Conservation (phyloP, 1,140 invertebrate genomes). For the Portunus trituberculatus region DNA sequence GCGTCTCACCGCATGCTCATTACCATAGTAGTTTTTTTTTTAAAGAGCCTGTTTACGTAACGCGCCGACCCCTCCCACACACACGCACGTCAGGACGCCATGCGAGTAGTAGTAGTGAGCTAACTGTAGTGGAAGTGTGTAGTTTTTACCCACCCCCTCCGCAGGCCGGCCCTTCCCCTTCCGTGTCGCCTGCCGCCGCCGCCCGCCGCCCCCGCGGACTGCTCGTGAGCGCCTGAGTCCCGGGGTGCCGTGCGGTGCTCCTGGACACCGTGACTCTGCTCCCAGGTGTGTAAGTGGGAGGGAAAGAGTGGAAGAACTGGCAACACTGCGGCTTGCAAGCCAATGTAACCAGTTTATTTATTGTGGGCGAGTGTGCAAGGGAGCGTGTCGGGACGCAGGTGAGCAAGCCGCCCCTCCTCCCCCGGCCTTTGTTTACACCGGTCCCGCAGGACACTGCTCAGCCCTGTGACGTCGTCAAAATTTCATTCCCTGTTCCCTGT, state of each 20-base stretch:
- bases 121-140: background rate
- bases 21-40: background rate
- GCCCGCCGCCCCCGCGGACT: background rate
- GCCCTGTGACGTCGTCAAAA: background rate
- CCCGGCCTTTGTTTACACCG: background rate
- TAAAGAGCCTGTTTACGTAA: background rate
- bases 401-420: background rate
- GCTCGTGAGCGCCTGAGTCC: background rate
- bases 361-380: constrained; percentile 18
- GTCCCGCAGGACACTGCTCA: constrained; percentile 5
- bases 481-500: background rate
- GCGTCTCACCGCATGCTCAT: background rate
- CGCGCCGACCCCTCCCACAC: background rate
- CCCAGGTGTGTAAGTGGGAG: background rate
- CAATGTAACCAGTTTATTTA: constrained; percentile 24
- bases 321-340: constrained; percentile 7
- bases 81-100: background rate
- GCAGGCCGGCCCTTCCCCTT: background rate
- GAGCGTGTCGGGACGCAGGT: background rate
- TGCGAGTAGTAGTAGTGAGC: background rate
- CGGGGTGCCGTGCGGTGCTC: background rate
- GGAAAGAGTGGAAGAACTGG: background rate
- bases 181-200: background rate
- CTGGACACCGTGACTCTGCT: background rate
- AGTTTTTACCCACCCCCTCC: background rate